These are phyloP conservation scores for Mycteria americana DNA, from an alignment of 2,797 vertebrate genomes.

Conservation along the genomic window DNA sequence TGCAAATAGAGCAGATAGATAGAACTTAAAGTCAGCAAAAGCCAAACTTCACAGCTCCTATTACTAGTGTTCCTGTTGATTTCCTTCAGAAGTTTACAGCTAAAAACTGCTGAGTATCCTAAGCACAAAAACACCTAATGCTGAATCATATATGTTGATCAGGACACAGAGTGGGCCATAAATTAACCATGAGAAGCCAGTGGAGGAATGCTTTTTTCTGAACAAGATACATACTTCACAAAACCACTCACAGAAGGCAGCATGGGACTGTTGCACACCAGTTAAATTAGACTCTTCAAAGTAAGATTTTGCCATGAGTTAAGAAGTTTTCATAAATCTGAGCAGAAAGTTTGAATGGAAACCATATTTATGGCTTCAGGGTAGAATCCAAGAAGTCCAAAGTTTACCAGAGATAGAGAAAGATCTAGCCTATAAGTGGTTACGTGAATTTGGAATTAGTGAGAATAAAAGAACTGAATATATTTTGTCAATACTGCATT, in stretches of 20 bases:
- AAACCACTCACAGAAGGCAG: fast-evolving
- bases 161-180: not conserved
- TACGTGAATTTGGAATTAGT: not conserved
- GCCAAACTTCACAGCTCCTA: not conserved
- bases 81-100: not conserved
- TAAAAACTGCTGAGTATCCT: not conserved
- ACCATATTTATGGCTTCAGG: not conserved
- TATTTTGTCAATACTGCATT: not conserved
- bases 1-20: not conserved
- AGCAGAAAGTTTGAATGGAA: not conserved
- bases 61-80: not conserved
- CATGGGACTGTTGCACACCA: not conserved
- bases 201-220: not conserved
- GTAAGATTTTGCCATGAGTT: not conserved
- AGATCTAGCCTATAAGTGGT: not conserved
- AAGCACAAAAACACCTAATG: not conserved
- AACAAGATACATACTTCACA: not conserved
- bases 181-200: not conserved
- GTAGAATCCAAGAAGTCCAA: not conserved
- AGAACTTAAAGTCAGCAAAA: not conserved
- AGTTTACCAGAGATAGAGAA: not conserved
- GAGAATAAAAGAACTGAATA: not conserved
- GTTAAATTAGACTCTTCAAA: not conserved
- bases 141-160: not conserved
- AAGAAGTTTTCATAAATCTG: not conserved